Evolutionary conservation across 2,113 vertebrate species (phyloP).

Genomic region (Pelobates fuscus): DNA sequence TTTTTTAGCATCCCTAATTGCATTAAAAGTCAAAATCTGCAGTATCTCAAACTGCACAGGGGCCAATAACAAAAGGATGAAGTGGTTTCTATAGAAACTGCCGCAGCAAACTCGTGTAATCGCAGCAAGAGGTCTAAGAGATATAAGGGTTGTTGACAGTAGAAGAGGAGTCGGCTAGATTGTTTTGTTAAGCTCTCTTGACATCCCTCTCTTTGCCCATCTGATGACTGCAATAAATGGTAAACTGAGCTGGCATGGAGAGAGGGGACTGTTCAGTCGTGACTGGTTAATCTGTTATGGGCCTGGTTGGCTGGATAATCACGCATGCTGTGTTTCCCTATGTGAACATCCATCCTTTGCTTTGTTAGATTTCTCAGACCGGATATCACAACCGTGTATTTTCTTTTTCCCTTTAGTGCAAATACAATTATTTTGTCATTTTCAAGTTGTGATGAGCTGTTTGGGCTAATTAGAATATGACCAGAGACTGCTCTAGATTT

Average conservation of each 20-base stretch:
- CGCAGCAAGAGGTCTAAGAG: slow-evolving; percentile 23
- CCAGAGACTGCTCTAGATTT: too few species aligned
- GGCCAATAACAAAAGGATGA: slow-evolving; percentile 16
- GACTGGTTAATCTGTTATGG: neutral
- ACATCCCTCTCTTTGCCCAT: neutral
- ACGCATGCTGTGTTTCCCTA: too few species aligned
- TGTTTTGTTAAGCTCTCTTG: slow-evolving; percentile 21
- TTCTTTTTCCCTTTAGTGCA: too few species aligned
- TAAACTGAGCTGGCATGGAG: neutral
- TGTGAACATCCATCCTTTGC: too few species aligned
- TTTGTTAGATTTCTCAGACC: too few species aligned
- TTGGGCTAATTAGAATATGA: too few species aligned
- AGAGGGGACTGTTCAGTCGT: neutral
- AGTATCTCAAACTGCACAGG: slow-evolving; percentile 16
- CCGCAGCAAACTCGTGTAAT: slow-evolving; percentile 35
- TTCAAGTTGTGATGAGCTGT: too few species aligned
- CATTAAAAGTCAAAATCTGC: slow-evolving; percentile 24
- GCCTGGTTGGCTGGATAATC: too few species aligned
- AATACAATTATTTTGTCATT: too few species aligned
- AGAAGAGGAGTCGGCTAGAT: slow-evolving; percentile 6
- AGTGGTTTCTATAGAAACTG: slow-evolving; percentile 37
- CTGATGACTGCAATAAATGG: neutral
- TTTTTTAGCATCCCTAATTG: slow-evolving; percentile 24
- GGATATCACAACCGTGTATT: too few species aligned
- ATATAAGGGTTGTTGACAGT: slow-evolving; percentile 30